Conservation (phyloP, 2,888 invertebrate species). For the Drosophila putrida region DNA sequence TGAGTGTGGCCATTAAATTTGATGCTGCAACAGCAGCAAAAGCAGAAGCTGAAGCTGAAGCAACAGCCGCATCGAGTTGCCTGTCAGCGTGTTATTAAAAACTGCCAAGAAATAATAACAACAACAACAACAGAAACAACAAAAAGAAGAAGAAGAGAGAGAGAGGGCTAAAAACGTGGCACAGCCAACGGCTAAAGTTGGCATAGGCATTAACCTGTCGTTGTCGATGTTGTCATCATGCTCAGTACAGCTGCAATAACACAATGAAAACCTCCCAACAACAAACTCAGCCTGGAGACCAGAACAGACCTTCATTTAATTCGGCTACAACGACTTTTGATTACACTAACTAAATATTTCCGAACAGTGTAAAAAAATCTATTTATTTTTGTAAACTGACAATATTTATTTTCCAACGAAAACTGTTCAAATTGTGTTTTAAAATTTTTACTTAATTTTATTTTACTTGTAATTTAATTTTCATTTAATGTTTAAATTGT, state of each 20-base stretch:
- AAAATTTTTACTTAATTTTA: too few relatives aligned
- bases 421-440: neutral
- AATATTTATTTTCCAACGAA: neutral
- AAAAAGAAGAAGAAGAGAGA: neutral
- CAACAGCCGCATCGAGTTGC: constrained; percentile 46
- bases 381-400: neutral
- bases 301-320: neutral
- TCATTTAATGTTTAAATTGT: too few relatives aligned
- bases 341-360: constrained; percentile 15
- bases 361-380: too few relatives aligned
- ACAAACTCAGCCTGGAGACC: neutral
- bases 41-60: constrained; percentile 59
- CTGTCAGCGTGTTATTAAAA: constrained; percentile 66
- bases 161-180: constrained; percentile 5
- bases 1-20: constrained; percentile 69
- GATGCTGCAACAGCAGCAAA: constrained; percentile 59
- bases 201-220: constrained; percentile 62
- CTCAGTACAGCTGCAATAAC: constrained; percentile 38
- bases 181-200: constrained; percentile 25
- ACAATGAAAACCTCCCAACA: constrained; percentile 1
- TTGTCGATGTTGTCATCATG: constrained; percentile 30
- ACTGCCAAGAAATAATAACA: constrained; percentile 35
- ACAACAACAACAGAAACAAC: constrained; percentile 24
- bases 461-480: neutral
- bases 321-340: constrained; percentile 7